Evolutionary conservation across 2,797 vertebrate species (phyloP), one percentile per base, ranked within the genome.

Genomic region (Muscicapa striata): DNA sequence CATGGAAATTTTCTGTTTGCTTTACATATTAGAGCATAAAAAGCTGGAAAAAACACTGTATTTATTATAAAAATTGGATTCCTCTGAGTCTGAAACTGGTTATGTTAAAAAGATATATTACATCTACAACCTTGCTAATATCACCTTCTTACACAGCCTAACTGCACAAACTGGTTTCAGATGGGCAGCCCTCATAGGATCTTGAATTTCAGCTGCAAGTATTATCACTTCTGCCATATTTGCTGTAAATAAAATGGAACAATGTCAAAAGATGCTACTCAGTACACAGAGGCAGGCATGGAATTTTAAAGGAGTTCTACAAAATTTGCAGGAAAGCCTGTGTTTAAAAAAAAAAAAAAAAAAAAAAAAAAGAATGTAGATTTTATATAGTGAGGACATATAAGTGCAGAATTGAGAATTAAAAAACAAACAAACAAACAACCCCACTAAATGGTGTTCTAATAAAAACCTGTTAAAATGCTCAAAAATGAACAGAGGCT

Each of bases 231-330:
- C 91, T 93, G 82, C 93, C 83, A 84, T 78, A 84, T 86, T 86
- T 92, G 87, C 92, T 91, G 96, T 93, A 94, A 96, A 96, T 96
- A 96, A 96, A 96, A 93, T 40, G 55, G 91, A 93, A 96, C 92
- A 70, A 88, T 91, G 91, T 96, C 94, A 91, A 79, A 96, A 82
- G 82, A 93, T 82, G 82, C 59, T 76, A 84, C 79, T 94, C 52
- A 41, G 87, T 32, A 81, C 17, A 41, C 36, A 84, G 29, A 90
- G 59, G 43, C 55, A 70, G 34, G 66, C 55, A 81, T 43, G 41
- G 73, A 85, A 82, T 93, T 84, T 93, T 89, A 90, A 93, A 84
- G 79, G 55, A 94, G 66, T 34, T 61, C 69, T 63, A 78, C 13
- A 26, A 89, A 92, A 83, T 63, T 49, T 74, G 57, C 21, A 74